Percentiles rank a stretch among this genome's conserved stretches.
phyloP scores from a whole-genome alignment of 2,888 invertebrate species.

The Chrysolina americana region DNA sequence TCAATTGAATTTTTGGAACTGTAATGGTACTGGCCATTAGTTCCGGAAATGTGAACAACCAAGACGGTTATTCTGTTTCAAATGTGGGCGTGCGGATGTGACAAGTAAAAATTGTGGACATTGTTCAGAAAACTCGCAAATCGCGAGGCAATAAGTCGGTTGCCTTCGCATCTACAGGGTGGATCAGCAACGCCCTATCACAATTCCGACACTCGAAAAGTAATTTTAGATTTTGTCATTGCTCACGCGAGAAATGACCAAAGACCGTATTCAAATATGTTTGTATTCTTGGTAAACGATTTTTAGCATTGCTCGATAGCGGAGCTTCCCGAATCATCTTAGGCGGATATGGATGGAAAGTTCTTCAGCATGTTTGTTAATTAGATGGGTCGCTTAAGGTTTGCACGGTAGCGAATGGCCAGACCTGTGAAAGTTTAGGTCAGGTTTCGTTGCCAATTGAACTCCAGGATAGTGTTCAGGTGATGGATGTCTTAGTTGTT shows the following conservation, averaged over 20 bases:
- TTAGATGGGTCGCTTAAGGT: background rate
- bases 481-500: conserved; percentile 3
- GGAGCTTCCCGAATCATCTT: background rate
- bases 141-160: background rate
- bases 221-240: conserved; percentile 11
- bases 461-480: background rate
- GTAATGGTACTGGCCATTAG: conserved; percentile 9
- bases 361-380: background rate
- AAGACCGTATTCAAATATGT: conserved; percentile 2
- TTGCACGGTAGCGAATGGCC: background rate
- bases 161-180: background rate
- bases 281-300: background rate
- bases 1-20: conserved; percentile 22
- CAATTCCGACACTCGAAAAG: background rate
- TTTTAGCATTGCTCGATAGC: background rate
- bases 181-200: background rate
- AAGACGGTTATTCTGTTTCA: conserved; percentile 5
- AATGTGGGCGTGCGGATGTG: background rate
- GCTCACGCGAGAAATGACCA: conserved; percentile 9
- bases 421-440: conserved; percentile 21
- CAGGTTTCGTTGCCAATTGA: background rate
- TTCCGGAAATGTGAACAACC: conserved; percentile 19
- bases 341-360: background rate
- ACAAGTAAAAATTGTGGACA: background rate
- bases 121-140: background rate